Conservation (phyloP, 2,797 vertebrate species). For the Lindbergichthys nudifrons region DNA sequence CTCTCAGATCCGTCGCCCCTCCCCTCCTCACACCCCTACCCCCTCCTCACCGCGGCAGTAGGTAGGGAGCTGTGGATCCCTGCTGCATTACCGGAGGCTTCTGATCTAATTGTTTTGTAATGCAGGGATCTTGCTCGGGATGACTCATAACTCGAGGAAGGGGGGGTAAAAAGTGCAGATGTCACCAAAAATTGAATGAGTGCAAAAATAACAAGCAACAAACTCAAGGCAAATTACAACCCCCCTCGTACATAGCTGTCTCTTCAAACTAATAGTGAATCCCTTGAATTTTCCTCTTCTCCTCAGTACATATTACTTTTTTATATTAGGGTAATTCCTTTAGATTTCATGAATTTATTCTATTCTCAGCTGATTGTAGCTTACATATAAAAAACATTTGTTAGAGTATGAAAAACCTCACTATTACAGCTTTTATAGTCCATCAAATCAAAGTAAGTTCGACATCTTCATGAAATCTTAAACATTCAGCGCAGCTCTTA, state of each 20-base stretch:
- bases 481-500: constrained; percentile 16
- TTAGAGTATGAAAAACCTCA: background rate
- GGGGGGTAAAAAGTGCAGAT: constrained; percentile 32
- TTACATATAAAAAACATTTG: constrained; percentile 11
- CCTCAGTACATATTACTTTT: background rate
- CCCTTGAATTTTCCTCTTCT: background rate
- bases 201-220: constrained; percentile 50
- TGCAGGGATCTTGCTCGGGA: constrained; percentile 71
- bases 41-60: constrained; percentile 63
- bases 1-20: constrained; percentile 51
- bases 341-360: constrained; percentile 15
- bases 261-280: constrained; percentile 21
- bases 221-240: constrained; percentile 44
- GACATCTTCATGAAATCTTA: constrained; percentile 19
- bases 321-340: background rate
- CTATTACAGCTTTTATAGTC: background rate
- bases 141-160: constrained; percentile 75
- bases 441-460: constrained; percentile 24
- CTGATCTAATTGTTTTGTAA: constrained; percentile 82
- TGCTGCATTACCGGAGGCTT: constrained; percentile 73
- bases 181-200: constrained; percentile 63
- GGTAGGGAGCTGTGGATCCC: constrained; percentile 67
- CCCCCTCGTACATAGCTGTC: constrained; percentile 13
- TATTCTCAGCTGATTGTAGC: background rate
- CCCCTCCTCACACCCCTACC: constrained; percentile 49